phyloP scores from a whole-genome alignment of 2,888 invertebrate genomes.

The Temnothorax unifasciatus region DNA sequence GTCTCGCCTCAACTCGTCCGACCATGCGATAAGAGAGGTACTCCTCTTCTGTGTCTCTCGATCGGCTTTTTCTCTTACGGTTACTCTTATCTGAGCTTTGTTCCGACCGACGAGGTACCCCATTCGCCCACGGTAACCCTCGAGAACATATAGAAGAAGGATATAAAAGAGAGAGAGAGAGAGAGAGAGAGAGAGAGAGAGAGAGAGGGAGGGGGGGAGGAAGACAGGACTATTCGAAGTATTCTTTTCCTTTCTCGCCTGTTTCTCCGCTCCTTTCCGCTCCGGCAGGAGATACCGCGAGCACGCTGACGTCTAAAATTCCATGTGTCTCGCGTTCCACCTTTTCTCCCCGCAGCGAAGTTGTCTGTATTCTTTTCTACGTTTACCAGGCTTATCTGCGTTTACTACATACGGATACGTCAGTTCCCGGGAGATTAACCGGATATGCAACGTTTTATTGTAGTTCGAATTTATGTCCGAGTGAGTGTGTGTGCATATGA shows the following conservation, averaged over 20 bases:
- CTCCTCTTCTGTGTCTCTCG: conserved; percentile 47
- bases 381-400: conserved; percentile 51
- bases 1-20: conserved; percentile 62
- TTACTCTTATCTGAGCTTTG: conserved; percentile 78
- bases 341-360: conserved; percentile 25
- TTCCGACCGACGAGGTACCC: conserved; percentile 73
- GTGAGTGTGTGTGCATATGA: not conserved
- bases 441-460: conserved; percentile 52
- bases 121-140: conserved; percentile 77
- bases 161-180: conserved; percentile 14
- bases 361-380: conserved; percentile 44
- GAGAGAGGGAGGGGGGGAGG: not conserved
- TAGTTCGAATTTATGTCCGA: conserved; percentile 35
- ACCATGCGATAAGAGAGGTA: conserved; percentile 56
- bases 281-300: conserved; percentile 56
- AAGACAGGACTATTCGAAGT: conserved; percentile 62
- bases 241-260: conserved; percentile 58
- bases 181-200: conserved; percentile 19
- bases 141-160: conserved; percentile 55
- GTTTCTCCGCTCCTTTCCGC: conserved; percentile 59
- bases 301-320: conserved; percentile 49
- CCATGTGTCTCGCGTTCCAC: conserved; percentile 19
- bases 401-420: conserved; percentile 44
- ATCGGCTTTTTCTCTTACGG: conserved; percentile 59
- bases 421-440: conserved; percentile 47